These are phyloP conservation scores for Latrodectus elegans DNA, from an alignment of 2,888 invertebrate species.

Conservation along the genomic window DNA sequence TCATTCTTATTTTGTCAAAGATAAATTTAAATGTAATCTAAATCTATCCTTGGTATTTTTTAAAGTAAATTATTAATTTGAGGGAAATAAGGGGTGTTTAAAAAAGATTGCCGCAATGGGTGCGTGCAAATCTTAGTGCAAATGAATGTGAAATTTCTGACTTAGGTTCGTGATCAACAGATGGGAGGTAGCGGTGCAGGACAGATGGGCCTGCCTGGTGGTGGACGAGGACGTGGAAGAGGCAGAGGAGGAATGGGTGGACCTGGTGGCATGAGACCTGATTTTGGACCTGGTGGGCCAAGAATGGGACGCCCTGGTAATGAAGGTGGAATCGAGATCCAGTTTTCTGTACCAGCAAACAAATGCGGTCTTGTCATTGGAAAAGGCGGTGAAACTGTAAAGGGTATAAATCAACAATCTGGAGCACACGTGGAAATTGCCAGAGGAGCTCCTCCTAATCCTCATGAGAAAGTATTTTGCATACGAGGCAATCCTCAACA, in stretches of 20 bases:
- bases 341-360: constrained; percentile 92
- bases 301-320: constrained; percentile 58
- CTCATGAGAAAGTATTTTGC: constrained; percentile 91
- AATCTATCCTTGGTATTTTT: too few species aligned
- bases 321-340: constrained; percentile 81
- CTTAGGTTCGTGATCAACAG: constrained; percentile 66
- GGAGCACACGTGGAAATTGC: constrained; percentile 98
- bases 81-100: not conserved
- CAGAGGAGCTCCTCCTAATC: constrained; percentile 85
- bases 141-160: constrained; percentile 59
- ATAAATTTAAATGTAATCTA: too few species aligned
- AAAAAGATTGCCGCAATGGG: constrained; percentile 34
- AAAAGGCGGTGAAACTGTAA: constrained; percentile 98
- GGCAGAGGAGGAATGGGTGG: constrained; percentile 74
- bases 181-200: constrained; percentile 57
- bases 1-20: too few species aligned
- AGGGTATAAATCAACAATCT: constrained; percentile 94
- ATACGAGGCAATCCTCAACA: constrained; percentile 92
- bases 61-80: too few species aligned
- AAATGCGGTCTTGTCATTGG: constrained; percentile 98
- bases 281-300: constrained; percentile 63
- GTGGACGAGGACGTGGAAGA: constrained; percentile 77
- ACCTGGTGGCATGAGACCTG: constrained; percentile 51
- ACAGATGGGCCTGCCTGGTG: constrained; percentile 33
- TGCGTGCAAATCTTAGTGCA: constrained; percentile 61